phyloP scores from a whole-genome alignment of 2,113 vertebrate species.

The Heterotis niloticus region DNA sequence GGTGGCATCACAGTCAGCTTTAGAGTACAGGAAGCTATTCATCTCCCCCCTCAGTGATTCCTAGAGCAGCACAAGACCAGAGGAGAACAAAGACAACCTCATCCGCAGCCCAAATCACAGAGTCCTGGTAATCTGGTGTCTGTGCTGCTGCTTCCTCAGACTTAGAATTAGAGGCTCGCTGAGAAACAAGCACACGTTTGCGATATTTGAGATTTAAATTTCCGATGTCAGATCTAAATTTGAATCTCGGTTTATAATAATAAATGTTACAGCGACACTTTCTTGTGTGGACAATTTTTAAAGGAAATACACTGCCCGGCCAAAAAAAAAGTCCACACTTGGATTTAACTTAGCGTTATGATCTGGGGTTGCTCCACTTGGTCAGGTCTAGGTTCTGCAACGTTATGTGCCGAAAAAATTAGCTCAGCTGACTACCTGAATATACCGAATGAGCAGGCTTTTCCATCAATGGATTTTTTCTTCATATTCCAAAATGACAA shows the following conservation, averaged over 20 bases:
- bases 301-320: no score
- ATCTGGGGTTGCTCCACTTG: no score
- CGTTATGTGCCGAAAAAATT: no score
- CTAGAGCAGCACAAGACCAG: not conserved
- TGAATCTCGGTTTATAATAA: not conserved
- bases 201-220: not conserved
- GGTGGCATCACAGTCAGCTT: not conserved
- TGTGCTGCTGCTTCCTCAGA: not conserved
- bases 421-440: no score
- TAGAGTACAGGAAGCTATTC: not conserved
- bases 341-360: no score
- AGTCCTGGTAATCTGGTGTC: constrained; percentile 1
- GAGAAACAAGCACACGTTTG: not conserved
- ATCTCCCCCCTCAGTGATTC: not conserved
- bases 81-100: not conserved
- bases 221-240: not conserved
- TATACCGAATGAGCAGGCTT: no score
- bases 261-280: not conserved
- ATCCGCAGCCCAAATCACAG: constrained; percentile 5
- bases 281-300: not conserved
- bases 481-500: no score
- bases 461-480: no score
- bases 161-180: constrained; percentile 5
- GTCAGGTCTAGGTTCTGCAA: no score
- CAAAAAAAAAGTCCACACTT: no score